Base-by-base conservation (phyloP, 2,888 invertebrate species). In the Chalcosyrphus nemorum region DNA sequence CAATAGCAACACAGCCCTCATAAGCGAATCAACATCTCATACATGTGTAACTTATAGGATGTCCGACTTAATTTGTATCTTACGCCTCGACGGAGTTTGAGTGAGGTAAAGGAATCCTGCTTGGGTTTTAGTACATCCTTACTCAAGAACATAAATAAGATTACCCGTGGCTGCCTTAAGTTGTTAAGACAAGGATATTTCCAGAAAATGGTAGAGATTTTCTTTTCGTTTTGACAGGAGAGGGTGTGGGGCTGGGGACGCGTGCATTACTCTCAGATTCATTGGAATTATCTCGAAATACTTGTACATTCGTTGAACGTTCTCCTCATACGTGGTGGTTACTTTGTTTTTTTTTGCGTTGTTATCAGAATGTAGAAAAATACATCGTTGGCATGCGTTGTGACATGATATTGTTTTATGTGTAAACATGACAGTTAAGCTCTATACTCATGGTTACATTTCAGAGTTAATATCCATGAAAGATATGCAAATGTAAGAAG, bases 1-100 rank as follows among this genome's bases (percentile, higher is more conserved):
- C 38, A 21, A 27, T n/a, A n/a, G n/a, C n/a, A n/a, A n/a, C n/a
- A n/a, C n/a, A n/a, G n/a, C 50, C 50, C 38, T 19, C 35, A 41
- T 41, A 27, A 66, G 27, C 15, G 29, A 54, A 54, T 66, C 54
- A 41, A 24, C 65, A 52, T 66, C 38, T 13, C 17, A 38, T 29
- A 27, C 27, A 66, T 66, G 17, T 50, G 38, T 29, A 41, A 52
- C 65, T 52, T 66, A 52, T 15, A 52, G 7, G 41, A 41, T 54
- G 66, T 66, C 66, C 66, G 41, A 66, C 54, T 66, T 66, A 66
- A 66, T 66, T 66, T 66, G 66, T 52, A 54, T 54, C 52, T 24
- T 41, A 54, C 41, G 27, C 17, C 15, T 17, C n/a, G n/a, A 15
- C 50, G 50, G 24, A 50, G 11, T 38, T 38, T 9, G 63, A 11